Conservation (phyloP, 37 sponge, comb jelly and placozoan genomes). For the Cliona cf. orientalis region DNA sequence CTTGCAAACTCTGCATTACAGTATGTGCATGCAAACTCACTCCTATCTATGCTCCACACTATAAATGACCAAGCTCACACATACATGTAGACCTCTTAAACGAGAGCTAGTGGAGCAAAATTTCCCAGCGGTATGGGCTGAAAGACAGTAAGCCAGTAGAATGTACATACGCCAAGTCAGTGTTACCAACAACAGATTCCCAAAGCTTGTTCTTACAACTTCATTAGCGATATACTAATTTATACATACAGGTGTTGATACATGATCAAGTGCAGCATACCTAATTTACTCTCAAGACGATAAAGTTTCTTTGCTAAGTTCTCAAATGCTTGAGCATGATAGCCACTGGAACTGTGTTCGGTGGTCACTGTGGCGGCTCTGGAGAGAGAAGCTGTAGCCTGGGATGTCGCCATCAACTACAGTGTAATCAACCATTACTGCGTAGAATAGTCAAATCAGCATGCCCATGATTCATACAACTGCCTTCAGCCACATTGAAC, state of each 20-base stretch:
- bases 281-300: conserved; percentile 23
- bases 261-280: conserved; percentile 1
- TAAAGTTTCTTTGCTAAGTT: conserved; percentile 42
- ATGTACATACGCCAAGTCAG: not conserved
- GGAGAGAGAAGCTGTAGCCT: too few relatives aligned
- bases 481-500: too few relatives aligned
- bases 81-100: not conserved
- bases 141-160: too few relatives aligned
- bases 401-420: too few relatives aligned
- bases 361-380: too few relatives aligned
- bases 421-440: too few relatives aligned
- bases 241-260: not conserved
- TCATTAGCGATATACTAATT: not conserved
- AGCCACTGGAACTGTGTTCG: too few relatives aligned
- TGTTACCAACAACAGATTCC: not conserved
- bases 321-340: conserved; percentile 39
- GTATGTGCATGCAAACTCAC: conserved; percentile 2
- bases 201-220: not conserved
- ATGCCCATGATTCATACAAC: too few relatives aligned
- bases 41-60: not conserved
- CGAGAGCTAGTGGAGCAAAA: too few relatives aligned
- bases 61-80: not conserved
- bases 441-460: too few relatives aligned
- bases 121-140: too few relatives aligned
- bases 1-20: not conserved